phyloP scores from a whole-genome alignment of 2,797 vertebrate genomes.

The Esox masquinongy region DNA sequence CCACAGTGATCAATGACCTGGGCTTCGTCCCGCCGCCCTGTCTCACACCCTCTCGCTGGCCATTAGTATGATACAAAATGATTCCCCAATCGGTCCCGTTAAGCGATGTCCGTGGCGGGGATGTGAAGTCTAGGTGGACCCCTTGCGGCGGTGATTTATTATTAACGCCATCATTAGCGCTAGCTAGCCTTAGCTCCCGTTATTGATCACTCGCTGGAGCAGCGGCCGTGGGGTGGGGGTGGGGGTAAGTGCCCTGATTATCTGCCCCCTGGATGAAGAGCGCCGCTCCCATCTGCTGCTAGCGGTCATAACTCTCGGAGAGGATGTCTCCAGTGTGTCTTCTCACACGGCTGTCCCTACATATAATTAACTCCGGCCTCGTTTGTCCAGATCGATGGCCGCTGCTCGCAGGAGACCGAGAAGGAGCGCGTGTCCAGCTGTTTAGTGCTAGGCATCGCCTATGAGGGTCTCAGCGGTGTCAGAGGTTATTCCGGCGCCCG shows the following conservation, averaged over 20 bases:
- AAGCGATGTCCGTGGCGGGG: constrained; percentile 48
- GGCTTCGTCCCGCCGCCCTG: not conserved
- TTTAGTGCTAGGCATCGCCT: not conserved
- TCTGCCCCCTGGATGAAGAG: constrained; percentile 47
- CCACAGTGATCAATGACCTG: not conserved
- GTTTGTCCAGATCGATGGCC: constrained; percentile 67
- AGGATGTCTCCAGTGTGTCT: constrained; percentile 57
- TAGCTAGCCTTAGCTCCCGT: constrained; percentile 33
- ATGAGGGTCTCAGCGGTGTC: no score
- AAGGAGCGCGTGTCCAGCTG: not conserved
- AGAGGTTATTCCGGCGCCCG: no score
- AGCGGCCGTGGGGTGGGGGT: constrained; percentile 44
- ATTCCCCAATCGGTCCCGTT: constrained; percentile 54
- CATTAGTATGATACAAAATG: constrained; percentile 49
- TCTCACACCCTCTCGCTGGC: constrained; percentile 17
- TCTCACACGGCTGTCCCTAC: constrained; percentile 38
- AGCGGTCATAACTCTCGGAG: constrained; percentile 50
- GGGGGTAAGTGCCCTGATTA: constrained; percentile 41
- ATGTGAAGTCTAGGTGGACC: constrained; percentile 24
- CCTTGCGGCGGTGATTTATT: constrained; percentile 60
- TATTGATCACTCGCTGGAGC: constrained; percentile 61
- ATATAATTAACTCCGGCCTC: constrained; percentile 71
- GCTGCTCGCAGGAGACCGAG: constrained; percentile 35
- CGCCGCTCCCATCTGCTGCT: constrained; percentile 50
- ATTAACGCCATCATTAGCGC: constrained; percentile 69